Conservation (phyloP, 1,140 invertebrate species). For the Coelopa frigida region DNA sequence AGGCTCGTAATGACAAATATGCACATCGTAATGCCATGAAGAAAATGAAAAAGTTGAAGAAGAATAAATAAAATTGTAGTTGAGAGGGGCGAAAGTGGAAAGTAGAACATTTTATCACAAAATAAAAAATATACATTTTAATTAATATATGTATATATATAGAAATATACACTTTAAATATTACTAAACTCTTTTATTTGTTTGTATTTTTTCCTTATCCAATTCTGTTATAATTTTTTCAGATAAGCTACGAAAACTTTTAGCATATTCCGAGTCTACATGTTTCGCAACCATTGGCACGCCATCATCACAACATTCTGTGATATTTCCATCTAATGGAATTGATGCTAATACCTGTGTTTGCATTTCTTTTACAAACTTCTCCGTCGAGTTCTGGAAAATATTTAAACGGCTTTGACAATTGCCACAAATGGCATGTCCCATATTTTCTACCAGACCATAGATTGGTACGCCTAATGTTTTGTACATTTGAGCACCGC, state of each 20-base stretch:
- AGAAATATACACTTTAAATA: neutral
- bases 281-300: slow-evolving; percentile 68
- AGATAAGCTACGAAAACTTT: slow-evolving; percentile 24
- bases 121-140: neutral
- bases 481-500: slow-evolving; percentile 73
- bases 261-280: slow-evolving; percentile 47
- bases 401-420: slow-evolving; percentile 58
- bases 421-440: slow-evolving; percentile 60
- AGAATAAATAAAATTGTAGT: slow-evolving; percentile 31
- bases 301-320: slow-evolving; percentile 64
- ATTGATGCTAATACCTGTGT: slow-evolving; percentile 61
- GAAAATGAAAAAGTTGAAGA: slow-evolving; percentile 41
- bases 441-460: slow-evolving; percentile 84
- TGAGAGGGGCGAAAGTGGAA: too few species aligned
- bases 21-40: slow-evolving; percentile 30
- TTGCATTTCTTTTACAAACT: slow-evolving; percentile 50
- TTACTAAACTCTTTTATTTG: neutral
- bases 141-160: neutral
- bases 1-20: slow-evolving; percentile 60
- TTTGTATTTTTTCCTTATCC: neutral
- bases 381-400: slow-evolving; percentile 53
- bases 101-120: neutral
- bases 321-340: slow-evolving; percentile 64
- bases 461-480: slow-evolving; percentile 72
- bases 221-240: slow-evolving; percentile 16